Evolutionary conservation across 1,140 invertebrate species (phyloP).

Genomic region (Drosophila kepulauana): DNA sequence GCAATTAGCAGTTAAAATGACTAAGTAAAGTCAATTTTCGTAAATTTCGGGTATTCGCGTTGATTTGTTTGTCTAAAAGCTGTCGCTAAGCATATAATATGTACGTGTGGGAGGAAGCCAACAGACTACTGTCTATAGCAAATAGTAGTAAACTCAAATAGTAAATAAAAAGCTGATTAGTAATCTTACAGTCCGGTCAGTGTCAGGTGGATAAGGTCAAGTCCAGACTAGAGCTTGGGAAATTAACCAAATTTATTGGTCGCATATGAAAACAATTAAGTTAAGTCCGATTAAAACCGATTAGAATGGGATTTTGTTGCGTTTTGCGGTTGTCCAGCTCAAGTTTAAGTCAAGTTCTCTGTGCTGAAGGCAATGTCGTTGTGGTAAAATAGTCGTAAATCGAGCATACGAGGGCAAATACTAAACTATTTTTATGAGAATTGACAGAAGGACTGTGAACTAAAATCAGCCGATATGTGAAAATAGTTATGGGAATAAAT

Average conservation of each 20-base stretch:
- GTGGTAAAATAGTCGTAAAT: neutral
- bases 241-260: constrained; percentile 17
- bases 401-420: neutral
- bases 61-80: constrained; percentile 34
- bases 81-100: neutral
- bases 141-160: neutral
- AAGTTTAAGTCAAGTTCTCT: constrained; percentile 38
- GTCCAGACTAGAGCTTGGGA: constrained; percentile 26
- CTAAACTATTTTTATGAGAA: neutral
- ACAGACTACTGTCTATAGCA: neutral
- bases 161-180: constrained; percentile 39
- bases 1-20: constrained; percentile 65
- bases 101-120: constrained; percentile 38
- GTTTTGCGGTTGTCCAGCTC: constrained; percentile 62
- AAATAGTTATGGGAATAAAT: too few species aligned
- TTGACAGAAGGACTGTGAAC: neutral
- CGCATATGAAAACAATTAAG: constrained; percentile 50
- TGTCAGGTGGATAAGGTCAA: constrained; percentile 39
- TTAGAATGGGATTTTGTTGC: constrained; percentile 57
- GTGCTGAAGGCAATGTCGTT: constrained; percentile 42
- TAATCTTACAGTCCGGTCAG: constrained; percentile 40
- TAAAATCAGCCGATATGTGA: neutral
- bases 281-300: constrained; percentile 28
- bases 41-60: constrained; percentile 58
- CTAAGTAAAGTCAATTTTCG: constrained; percentile 34